Conservation (phyloP, 1,140 invertebrate genomes). For the Sipha flava region DNA sequence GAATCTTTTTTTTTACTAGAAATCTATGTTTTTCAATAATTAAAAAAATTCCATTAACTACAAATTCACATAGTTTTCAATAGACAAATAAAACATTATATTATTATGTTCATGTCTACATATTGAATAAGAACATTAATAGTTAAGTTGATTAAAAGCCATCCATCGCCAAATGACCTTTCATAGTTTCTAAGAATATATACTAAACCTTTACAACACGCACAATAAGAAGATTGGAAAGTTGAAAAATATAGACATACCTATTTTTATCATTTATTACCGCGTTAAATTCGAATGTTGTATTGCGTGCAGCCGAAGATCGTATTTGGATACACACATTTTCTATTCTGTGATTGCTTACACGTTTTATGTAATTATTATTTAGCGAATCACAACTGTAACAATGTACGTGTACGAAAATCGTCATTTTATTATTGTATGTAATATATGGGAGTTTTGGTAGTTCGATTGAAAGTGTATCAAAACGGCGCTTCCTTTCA, state of each 20-base stretch:
- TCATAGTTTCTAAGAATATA: not conserved
- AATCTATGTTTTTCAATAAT: no score
- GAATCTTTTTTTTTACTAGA: no score
- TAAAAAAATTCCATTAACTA: no score
- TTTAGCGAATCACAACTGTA: not conserved
- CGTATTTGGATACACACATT: not conserved
- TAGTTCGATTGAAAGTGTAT: constrained; percentile 8
- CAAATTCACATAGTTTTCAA: no score
- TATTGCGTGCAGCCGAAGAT: no score
- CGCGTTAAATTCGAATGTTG: no score
- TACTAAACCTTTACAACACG: not conserved
- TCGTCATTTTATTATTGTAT: no score
- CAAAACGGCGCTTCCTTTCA: constrained; percentile 28
- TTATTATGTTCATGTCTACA: no score
- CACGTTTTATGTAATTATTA: not conserved
- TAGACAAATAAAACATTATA: no score
- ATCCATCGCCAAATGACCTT: not conserved
- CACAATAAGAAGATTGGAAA: not conserved
- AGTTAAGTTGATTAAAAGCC: no score
- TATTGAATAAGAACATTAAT: no score
- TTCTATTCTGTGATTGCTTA: not conserved
- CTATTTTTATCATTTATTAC: not conserved
- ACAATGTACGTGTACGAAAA: no score
- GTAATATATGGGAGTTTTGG: not conserved
- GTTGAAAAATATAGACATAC: not conserved